phyloP scores from a whole-genome alignment of 2,113 vertebrate genomes.

The Brachyhypopomus gauderio region DNA sequence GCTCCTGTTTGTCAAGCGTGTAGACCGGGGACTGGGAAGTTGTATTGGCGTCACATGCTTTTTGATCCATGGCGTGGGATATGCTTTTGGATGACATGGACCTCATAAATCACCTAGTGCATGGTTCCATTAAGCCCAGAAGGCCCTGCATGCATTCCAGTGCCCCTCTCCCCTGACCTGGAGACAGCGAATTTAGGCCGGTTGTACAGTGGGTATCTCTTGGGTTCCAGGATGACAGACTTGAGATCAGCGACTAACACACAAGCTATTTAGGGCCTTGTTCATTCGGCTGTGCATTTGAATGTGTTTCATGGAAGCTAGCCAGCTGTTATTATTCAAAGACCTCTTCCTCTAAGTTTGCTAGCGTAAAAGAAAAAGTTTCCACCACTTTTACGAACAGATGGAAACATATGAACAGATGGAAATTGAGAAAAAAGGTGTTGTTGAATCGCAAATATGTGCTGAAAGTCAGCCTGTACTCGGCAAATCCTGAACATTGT shows the following conservation, averaged over 20 bases:
- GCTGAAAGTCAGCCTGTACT: background rate
- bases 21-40: background rate
- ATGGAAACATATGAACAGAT: background rate
- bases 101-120: constrained; percentile 67
- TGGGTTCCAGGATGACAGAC: constrained; percentile 63
- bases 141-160: constrained; percentile 43
- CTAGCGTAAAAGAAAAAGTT: background rate
- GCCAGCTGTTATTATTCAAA: constrained; percentile 47
- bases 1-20: background rate
- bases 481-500: background rate
- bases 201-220: constrained; percentile 58
- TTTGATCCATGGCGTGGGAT: constrained; percentile 18
- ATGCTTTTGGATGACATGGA: constrained; percentile 38
- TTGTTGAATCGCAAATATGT: background rate
- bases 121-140: constrained; percentile 51
- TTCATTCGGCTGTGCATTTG: constrained; percentile 46
- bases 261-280: constrained; percentile 60
- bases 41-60: background rate
- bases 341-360: background rate
- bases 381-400: background rate
- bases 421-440: background rate
- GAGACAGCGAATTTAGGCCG: constrained; percentile 62
- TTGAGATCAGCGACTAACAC: constrained; percentile 62
- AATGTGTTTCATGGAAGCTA: constrained; percentile 41
- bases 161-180: constrained; percentile 44